Evolutionary conservation across 2,888 invertebrate species (phyloP), one percentile per base, ranked within the genome.

Genomic region (Eucera pruinosa): DNA sequence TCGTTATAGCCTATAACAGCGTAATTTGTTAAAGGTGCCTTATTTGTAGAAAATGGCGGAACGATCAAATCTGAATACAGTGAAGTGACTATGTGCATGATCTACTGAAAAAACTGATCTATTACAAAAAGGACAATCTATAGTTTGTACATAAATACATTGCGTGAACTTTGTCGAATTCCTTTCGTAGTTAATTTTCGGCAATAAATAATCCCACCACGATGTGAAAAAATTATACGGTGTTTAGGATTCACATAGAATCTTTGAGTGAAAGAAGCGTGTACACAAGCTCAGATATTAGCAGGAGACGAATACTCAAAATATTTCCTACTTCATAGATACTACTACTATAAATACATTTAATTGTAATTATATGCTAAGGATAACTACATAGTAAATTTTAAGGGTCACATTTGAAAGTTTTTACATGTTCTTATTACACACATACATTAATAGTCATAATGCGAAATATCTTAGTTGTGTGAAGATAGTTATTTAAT

Each of bases 11-110:
- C 87, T 89, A 85, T 87, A 86, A 88, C 87, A 87, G 89, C 87
- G 88, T 91, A 91, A 91, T 91, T 91, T 91, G 91, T 91, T 90
- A 89, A 91, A 90, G 92, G 92, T 92, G 92, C 92, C 92, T 92
- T 92, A 92, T 90, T 90, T 88, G 88, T 91, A 89, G 88, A 81
- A 81, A 76, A 83, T 72, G 82, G 73, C 78, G 80, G 78, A 81
- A 82, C 66, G 85, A 87, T 81, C 81, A 83, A 87, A 82, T 79
- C 66, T 77, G 86, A 88, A 81, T 58, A 83, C 84, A 86, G 87
- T 89, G 88, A 87, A 87, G 87, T 87, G 88, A 86, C 84, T 86
- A 80, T 60, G 83, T 80, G 87, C 79, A 85, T 86, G 85, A 86
- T 88, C 85, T 84, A 86, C 78, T 81, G 80, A 69, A 57, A 50